Conservation (phyloP, 2,797 vertebrate genomes). For the Chanos chanos region DNA sequence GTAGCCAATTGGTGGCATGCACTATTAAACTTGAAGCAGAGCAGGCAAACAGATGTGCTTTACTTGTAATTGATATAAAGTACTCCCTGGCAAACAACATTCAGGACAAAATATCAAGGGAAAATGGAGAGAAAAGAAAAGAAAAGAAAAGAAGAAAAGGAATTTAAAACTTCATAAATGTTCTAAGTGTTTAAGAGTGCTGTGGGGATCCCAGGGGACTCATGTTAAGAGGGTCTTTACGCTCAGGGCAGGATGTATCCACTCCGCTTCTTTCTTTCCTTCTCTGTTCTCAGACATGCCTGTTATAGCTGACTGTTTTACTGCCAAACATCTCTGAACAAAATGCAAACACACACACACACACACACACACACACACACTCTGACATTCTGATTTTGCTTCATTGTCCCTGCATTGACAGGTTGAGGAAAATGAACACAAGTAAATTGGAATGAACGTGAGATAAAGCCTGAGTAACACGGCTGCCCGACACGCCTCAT, state of each 20-base stretch:
- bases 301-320: conserved; percentile 27
- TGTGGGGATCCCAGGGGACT: conserved; percentile 56
- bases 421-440: conserved; percentile 5
- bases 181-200: conserved; percentile 67
- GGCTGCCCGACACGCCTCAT: conserved; percentile 48
- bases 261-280: conserved; percentile 65
- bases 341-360: conserved; percentile 29
- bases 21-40: conserved; percentile 57
- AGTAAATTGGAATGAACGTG: conserved; percentile 11
- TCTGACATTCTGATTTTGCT: no score
- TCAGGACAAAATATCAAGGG: conserved; percentile 63
- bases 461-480: conserved; percentile 26
- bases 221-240: conserved; percentile 58
- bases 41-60: conserved; percentile 57
- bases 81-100: conserved; percentile 63
- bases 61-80: conserved; percentile 57
- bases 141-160: conserved; percentile 46
- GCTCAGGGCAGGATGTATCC: conserved; percentile 65
- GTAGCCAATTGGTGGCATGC: conserved; percentile 59
- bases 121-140: conserved; percentile 50
- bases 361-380: no score
- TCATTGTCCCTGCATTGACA: conserved; percentile 19
- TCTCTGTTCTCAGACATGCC: conserved; percentile 24
- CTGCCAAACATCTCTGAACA: conserved; percentile 11
- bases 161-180: conserved; percentile 68